Conservation (phyloP, 2,113 vertebrate species). For the Spea bombifrons region DNA sequence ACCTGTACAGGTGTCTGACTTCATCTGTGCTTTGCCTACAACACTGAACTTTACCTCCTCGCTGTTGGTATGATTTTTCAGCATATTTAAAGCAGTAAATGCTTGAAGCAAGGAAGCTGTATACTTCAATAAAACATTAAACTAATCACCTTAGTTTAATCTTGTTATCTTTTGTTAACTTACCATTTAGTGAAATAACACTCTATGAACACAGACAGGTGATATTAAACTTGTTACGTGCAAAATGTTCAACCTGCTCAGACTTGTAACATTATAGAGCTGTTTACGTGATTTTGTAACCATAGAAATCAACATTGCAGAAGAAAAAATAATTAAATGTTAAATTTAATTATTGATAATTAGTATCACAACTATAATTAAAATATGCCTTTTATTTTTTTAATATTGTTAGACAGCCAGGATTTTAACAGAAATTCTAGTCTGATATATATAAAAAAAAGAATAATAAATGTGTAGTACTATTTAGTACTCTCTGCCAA, state of each 20-base stretch:
- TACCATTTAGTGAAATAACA: background rate
- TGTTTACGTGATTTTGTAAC: slow-evolving; percentile 55
- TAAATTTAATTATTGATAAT: slow-evolving; percentile 53
- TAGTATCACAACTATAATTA: slow-evolving; percentile 38
- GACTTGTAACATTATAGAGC: slow-evolving; percentile 33
- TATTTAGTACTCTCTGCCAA: no score
- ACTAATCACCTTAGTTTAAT: background rate
- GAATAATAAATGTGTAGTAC: no score
- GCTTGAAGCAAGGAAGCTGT: background rate
- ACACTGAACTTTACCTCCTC: no score
- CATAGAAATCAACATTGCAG: slow-evolving; percentile 53
- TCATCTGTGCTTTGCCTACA: no score
- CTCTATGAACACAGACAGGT: background rate
- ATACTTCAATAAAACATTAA: background rate
- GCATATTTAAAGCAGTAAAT: background rate
- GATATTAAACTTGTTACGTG: background rate
- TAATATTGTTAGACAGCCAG: slow-evolving; percentile 23
- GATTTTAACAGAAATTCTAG: background rate
- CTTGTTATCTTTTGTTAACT: background rate
- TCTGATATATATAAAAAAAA: no score
- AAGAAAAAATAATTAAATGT: slow-evolving; percentile 53
- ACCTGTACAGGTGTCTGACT: no score
- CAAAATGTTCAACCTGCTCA: slow-evolving; percentile 14
- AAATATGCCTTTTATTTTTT: slow-evolving; percentile 10
- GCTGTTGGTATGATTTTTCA: no score